Evolutionary conservation across 2,888 invertebrate genomes (phyloP), one percentile per base, ranked within the genome.

Genomic region (Conistra vaccinii): DNA sequence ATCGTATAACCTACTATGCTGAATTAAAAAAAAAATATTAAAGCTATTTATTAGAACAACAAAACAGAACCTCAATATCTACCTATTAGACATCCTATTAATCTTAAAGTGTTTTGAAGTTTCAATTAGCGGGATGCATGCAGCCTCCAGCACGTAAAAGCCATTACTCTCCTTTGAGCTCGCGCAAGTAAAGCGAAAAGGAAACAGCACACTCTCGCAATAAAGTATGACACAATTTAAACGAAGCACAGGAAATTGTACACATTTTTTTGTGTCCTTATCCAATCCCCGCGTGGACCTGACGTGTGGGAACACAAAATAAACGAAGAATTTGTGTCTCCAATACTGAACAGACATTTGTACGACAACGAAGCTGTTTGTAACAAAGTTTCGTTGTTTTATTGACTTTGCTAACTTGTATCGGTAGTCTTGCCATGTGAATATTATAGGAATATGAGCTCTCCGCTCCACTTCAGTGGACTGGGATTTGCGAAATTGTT

Each of bases 381-480:
- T 70, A 76, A 78, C 81, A 76, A 81, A 86, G 81, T 87, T 85
- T 69, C 3, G n/a, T 32, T 69, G 73, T 84, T 81, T 81, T 86
- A 85, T 81, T 84, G 81, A 81, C 76, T 87, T 81, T 17, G 57
- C 63, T 63, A 81, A 84, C 79, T 85, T 87, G 70, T 79, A 73
- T 78, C 69, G 73, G 70, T 57, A 74, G 62, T 69, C 62, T 66
- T 70, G 62, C 48, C 58, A 73, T 76, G 76, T 76, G 71, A 85
- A 84, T 81, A 77, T 69, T 76, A 85, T 72, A 76, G 62, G 66
- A 75, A 79, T 76, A 78, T 75, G 68, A 83, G 53, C 57, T 32
- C 32, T 32, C 32, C 32, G 32, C 32, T 32, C 32, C 32, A 3
- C 32, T 32, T 32, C 32, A 32, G 32, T 32, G 32, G 32, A 32